A percentile compares a stretch with the other conserved stretches of the same genome.
Evolutionary conservation across 2,113 vertebrate genomes (phyloP).

Genomic region (Mobula hypostoma): DNA sequence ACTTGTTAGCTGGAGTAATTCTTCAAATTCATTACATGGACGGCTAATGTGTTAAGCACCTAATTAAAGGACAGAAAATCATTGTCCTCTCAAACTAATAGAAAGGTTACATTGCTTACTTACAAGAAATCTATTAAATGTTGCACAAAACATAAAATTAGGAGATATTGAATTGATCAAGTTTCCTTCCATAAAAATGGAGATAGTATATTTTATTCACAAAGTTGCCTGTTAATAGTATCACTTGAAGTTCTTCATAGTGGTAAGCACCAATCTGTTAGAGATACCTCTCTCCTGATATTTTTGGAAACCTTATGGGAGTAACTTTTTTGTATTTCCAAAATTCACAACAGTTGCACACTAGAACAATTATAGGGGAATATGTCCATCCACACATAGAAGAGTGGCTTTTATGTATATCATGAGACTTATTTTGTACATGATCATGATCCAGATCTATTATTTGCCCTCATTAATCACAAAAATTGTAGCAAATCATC

Average conservation of each 20-base stretch:
- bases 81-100: not conserved
- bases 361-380: not conserved
- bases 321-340: not conserved
- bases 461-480: not conserved
- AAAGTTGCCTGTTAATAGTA: not conserved
- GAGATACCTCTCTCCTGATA: not conserved
- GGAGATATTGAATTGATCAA: not conserved
- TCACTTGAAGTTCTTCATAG: not conserved
- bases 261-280: not conserved
- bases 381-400: not conserved
- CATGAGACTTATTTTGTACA: not conserved
- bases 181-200: not conserved
- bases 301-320: not conserved
- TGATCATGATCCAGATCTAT: not conserved
- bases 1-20: slow-evolving; percentile 5
- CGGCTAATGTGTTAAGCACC: slow-evolving; percentile 24
- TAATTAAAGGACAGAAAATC: slow-evolving; percentile 33
- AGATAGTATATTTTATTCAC: not conserved
- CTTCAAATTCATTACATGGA: slow-evolving; percentile 29
- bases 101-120: slow-evolving; percentile 24
- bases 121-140: slow-evolving; percentile 8
- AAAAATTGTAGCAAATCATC: not conserved
- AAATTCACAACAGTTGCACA: not conserved
- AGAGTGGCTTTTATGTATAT: not conserved
- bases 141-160: not conserved